A percentile compares a stretch with the other conserved stretches of the same genome.
phyloP scores from a whole-genome alignment of 1,140 invertebrate species.

The Chymomyza costata region DNA sequence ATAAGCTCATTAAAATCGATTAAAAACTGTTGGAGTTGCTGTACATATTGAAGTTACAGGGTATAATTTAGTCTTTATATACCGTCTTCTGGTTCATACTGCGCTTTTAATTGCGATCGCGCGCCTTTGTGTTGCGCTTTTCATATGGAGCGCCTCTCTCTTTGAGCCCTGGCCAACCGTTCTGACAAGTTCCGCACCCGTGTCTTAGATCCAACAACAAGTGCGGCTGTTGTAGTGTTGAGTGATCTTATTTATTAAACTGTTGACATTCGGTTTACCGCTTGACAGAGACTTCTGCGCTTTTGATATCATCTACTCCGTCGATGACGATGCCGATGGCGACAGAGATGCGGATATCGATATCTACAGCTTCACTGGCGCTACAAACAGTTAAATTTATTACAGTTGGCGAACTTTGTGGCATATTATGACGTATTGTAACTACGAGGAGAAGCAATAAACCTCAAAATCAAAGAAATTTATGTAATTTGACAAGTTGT shows the following conservation, averaged over 20 bases:
- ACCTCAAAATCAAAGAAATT: no score
- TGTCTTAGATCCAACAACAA: neutral
- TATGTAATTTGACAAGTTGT: no score
- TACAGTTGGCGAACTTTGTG: slow-evolving; percentile 38
- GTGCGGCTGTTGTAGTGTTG: slow-evolving; percentile 33
- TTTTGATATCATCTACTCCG: slow-evolving; percentile 30
- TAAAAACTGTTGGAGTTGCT: no score
- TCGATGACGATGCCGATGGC: no score
- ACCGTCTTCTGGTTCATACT: no score
- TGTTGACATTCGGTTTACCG: slow-evolving; percentile 56
- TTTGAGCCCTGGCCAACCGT: neutral
- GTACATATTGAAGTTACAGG: no score
- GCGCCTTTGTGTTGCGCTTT: slow-evolving; percentile 21
- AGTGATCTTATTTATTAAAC: slow-evolving; percentile 70
- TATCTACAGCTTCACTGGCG: slow-evolving; percentile 42
- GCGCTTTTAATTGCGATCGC: slow-evolving; percentile 55
- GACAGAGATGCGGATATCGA: slow-evolving; percentile 32
- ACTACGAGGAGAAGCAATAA: no score
- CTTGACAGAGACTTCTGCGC: slow-evolving; percentile 13
- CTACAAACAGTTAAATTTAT: slow-evolving; percentile 54
- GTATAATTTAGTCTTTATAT: no score
- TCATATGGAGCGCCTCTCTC: neutral
- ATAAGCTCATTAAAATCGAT: no score
- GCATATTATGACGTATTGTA: slow-evolving; percentile 32
- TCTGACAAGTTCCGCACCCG: neutral